A percentile compares a stretch with the other conserved stretches of the same genome.
phyloP scores from a whole-genome alignment of 2,113 vertebrate genomes.

The Corydoras sp. region DNA sequence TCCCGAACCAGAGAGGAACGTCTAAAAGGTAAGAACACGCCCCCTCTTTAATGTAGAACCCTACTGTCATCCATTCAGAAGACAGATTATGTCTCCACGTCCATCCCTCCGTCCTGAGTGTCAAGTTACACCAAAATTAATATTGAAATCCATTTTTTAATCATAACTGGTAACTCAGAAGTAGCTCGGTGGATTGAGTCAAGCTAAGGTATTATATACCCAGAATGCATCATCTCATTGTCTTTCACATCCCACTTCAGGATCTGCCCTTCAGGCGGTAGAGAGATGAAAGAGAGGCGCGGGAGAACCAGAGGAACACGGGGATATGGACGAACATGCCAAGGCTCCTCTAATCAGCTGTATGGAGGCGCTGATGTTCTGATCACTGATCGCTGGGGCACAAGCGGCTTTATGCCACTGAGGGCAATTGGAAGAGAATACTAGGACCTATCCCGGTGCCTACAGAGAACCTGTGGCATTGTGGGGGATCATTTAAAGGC shows the following conservation, averaged over 20 bases:
- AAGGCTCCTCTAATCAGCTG: constrained; percentile 65
- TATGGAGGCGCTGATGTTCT: constrained; percentile 65
- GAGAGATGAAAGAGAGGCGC: constrained; percentile 37
- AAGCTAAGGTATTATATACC: not conserved
- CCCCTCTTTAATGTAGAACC: not conserved
- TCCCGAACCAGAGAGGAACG: not conserved
- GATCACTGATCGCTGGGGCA: constrained; percentile 63
- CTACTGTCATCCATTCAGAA: too few relatives aligned
- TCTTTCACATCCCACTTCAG: constrained; percentile 5
- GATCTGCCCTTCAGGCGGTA: constrained; percentile 17
- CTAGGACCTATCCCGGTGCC: constrained; percentile 59
- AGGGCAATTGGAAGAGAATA: constrained; percentile 47
- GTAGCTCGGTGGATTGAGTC: constrained; percentile 7
- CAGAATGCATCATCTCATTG: not conserved
- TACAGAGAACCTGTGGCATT: constrained; percentile 60
- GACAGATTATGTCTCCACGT: too few relatives aligned
- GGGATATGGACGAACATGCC: constrained; percentile 54
- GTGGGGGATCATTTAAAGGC: constrained; percentile 49
- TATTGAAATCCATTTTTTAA: too few relatives aligned
- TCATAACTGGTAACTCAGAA: not conserved
- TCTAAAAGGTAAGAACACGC: not conserved
- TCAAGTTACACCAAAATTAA: too few relatives aligned
- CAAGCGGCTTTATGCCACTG: constrained; percentile 52
- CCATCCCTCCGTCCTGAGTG: too few relatives aligned
- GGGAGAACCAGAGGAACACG: constrained; percentile 49